Evolutionary conservation across 2,113 vertebrate genomes (phyloP), one percentile per base, ranked within the genome.

Genomic region (Hippocampus abdominalis): DNA sequence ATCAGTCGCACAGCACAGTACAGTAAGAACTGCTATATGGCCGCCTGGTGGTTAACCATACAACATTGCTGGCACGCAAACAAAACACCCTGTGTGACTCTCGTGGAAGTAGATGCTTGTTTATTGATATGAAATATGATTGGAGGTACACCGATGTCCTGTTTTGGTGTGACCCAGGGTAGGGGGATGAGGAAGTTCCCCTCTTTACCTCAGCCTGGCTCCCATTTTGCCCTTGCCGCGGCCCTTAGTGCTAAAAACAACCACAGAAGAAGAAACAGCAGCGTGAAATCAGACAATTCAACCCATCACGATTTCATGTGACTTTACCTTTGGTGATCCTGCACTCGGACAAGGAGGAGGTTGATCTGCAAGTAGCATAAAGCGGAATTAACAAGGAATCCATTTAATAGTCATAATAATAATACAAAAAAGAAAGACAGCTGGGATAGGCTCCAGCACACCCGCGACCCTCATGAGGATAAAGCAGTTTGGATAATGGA

Each of bases 171-270:
- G 6, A 25, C 61, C 21, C 51, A 3, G 40, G 13, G 40, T 27
- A n/a, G n/a, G n/a, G 62, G 13, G 20, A 9, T 72, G 74, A 10
- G 20, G 36, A 23, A 10, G 21, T 11, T 8, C 69, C 69, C 53
- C 66, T 42, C 68, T 90, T 83, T 89, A 93, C 84, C 91, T 85
- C 77, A 91, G 67, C 62, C 91, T 87, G 42, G 81, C 78, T 2
- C 74, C 61, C 89, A 89, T 81, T 77, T 92, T 92, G 73, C 89
- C 91, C 80, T 93, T 93, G 51, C 91, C 84, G 0, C 92, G 91
- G 46, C 91, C 92, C 77, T 93, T 93, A 48, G 87, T 81, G 18
- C 92, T 93, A 76, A 68, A 78, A 80, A 57, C 16, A 25, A 66
- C n/a, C 60, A 36, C 32, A 61, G 15, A 61, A 36, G 39, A 64